Evolutionary conservation across 1,140 invertebrate genomes (phyloP).

Genomic region (Maniola jurtina): DNA sequence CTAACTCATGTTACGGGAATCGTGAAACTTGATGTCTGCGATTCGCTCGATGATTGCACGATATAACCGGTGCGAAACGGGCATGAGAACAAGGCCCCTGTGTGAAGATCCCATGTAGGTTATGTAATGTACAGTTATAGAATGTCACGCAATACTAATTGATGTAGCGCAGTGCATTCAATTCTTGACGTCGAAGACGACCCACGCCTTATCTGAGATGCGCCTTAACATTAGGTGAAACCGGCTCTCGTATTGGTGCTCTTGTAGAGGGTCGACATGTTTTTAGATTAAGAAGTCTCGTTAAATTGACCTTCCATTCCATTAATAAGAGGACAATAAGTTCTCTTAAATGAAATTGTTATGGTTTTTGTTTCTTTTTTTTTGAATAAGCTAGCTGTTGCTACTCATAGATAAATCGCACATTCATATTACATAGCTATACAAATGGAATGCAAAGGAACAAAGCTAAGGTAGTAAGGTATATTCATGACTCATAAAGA

Average conservation of each 20-base stretch:
- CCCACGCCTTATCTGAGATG: slow-evolving; percentile 44
- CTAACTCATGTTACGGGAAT: slow-evolving; percentile 60
- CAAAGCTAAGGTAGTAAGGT: slow-evolving; percentile 40
- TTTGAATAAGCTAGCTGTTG: not conserved
- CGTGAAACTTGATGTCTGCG: slow-evolving; percentile 58
- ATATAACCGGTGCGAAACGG: slow-evolving; percentile 32
- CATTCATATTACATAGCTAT: slow-evolving; percentile 34
- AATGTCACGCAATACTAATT: slow-evolving; percentile 61
- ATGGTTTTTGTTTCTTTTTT: not conserved
- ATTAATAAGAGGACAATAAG: not conserved
- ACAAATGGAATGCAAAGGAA: slow-evolving; percentile 59
- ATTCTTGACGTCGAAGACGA: slow-evolving; percentile 23
- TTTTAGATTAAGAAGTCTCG: slow-evolving; percentile 13
- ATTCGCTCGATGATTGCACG: slow-evolving; percentile 50
- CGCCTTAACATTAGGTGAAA: slow-evolving; percentile 40
- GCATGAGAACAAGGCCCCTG: slow-evolving; percentile 58
- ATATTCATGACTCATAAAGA: slow-evolving; percentile 54
- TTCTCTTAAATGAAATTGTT: not conserved
- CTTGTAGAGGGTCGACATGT: slow-evolving; percentile 43
- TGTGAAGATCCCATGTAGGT: slow-evolving; percentile 58
- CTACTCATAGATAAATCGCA: not conserved
- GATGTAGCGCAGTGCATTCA: slow-evolving; percentile 30
- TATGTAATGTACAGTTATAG: slow-evolving; percentile 67
- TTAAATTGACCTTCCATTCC: too few relatives aligned
- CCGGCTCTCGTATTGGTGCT: slow-evolving; percentile 48